These are phyloP conservation scores for Drosophila ambigua DNA, from an alignment of 1,140 invertebrate genomes.

Conservation along the genomic window DNA sequence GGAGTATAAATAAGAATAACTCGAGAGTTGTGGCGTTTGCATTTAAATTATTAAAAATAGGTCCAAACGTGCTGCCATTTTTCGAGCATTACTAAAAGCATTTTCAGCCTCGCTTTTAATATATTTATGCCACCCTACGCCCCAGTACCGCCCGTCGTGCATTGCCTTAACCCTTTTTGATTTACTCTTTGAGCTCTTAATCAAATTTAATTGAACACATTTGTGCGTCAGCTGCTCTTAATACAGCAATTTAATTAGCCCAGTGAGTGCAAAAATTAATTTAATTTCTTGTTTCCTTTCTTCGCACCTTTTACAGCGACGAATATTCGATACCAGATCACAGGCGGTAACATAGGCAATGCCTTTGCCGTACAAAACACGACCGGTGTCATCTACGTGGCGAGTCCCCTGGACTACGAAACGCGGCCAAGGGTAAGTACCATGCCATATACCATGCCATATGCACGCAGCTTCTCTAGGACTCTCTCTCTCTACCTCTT, in stretches of 20 bases:
- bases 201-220: conserved; percentile 14
- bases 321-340: conserved; percentile 91
- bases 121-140: too few relatives aligned
- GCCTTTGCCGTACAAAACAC: conserved; percentile 90
- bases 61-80: too few relatives aligned
- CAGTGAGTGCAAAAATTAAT: conserved; percentile 2
- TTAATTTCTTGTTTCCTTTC: background rate
- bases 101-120: too few relatives aligned
- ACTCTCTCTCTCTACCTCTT: conserved; percentile 7
- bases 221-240: conserved; percentile 2
- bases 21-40: too few relatives aligned
- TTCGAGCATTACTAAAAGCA: too few relatives aligned
- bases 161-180: conserved; percentile 14
- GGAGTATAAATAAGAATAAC: too few relatives aligned
- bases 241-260: conserved; percentile 23
- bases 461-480: background rate
- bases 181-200: conserved; percentile 25
- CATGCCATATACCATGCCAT: background rate
- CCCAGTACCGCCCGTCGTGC: background rate
- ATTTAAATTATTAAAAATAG: too few relatives aligned
- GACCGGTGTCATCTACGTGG: conserved; percentile 90
- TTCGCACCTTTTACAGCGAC: conserved; percentile 86
- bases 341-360: conserved; percentile 90
- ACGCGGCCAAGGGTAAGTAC: conserved; percentile 88
- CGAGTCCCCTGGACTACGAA: conserved; percentile 90